A percentile compares a stretch with the other conserved stretches of the same genome.
Conservation (phyloP, 2,113 vertebrate genomes). For the Malurus cyaneus region DNA sequence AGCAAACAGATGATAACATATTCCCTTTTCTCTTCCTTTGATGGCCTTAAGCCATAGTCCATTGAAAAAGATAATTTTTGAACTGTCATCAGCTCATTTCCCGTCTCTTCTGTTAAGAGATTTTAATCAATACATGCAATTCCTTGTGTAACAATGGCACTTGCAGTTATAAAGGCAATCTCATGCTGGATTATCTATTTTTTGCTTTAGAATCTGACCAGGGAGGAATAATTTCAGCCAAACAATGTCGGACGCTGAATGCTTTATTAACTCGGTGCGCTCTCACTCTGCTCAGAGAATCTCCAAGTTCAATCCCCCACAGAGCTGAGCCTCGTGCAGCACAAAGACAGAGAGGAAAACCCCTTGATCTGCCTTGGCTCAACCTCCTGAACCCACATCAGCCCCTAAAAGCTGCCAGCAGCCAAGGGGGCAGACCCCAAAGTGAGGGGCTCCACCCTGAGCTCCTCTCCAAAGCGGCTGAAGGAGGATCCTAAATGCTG, state of each 20-base stretch:
- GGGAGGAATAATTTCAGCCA: neutral
- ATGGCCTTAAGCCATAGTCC: neutral
- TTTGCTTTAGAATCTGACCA: neutral
- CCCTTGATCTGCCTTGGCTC: neutral
- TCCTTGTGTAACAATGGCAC: neutral
- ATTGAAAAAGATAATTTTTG: slow-evolving; percentile 3
- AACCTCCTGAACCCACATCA: neutral
- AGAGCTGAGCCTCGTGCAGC: neutral
- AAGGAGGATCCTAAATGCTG: neutral
- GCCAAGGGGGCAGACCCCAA: neutral
- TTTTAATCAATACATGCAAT: slow-evolving; percentile 10
- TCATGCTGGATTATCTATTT: neutral
- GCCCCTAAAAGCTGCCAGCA: neutral
- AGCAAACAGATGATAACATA: neutral
- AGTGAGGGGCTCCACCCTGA: neutral
- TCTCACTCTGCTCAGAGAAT: neutral
- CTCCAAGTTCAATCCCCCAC: neutral
- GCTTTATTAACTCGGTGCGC: neutral
- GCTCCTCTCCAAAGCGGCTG: rapidly evolving
- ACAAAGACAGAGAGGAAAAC: neutral
- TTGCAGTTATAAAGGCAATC: neutral
- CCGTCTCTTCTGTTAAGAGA: neutral
- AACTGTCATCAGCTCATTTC: slow-evolving; percentile 6
- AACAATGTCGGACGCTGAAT: neutral
- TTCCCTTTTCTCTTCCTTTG: neutral